A percentile compares a stretch with the other conserved stretches of the same genome.
Evolutionary conservation across 2,797 vertebrate species (phyloP).

Genomic region (Pelodytes ibericus): DNA sequence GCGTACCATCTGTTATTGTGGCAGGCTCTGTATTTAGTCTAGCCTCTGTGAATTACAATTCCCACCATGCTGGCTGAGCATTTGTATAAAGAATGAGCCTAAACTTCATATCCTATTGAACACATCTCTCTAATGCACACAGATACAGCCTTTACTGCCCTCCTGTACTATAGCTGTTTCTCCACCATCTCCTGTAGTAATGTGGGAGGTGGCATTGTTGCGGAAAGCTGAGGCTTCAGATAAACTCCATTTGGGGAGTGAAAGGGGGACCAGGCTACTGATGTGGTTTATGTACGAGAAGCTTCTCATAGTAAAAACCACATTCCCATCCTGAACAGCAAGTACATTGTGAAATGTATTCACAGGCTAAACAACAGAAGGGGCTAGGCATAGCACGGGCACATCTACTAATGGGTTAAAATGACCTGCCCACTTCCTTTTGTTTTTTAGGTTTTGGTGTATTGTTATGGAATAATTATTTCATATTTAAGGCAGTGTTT

Average conservation of each 20-base stretch:
- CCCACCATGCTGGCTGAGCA: no score
- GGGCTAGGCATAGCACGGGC: not conserved
- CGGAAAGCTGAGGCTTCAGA: conserved; percentile 48
- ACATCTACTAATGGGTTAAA: not conserved
- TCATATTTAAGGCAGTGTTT: no score
- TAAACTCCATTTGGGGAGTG: conserved; percentile 29
- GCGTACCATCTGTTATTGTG: no score
- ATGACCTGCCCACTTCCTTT: no score
- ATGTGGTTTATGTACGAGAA: conserved; percentile 48
- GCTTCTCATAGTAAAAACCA: conserved; percentile 40
- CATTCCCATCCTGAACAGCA: conserved; percentile 46
- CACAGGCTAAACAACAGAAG: conserved; percentile 32
- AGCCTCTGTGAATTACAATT: no score
- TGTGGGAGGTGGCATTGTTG: not conserved
- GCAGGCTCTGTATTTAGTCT: no score
- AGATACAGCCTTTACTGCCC: no score
- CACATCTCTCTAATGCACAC: no score
- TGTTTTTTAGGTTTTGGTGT: no score
- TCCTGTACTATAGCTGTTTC: not conserved
- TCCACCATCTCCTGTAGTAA: not conserved
- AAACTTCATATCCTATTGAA: no score
- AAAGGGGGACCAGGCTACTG: conserved; percentile 30
- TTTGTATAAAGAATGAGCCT: no score
- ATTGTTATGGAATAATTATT: no score
- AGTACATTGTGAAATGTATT: conserved; percentile 44